Percentiles rank a stretch among this genome's conserved stretches.
These are phyloP conservation scores for Aurelia sp. DNA, from an alignment of 30 jellyfish, hydroid and myxozoan species.

Conservation along the genomic window DNA sequence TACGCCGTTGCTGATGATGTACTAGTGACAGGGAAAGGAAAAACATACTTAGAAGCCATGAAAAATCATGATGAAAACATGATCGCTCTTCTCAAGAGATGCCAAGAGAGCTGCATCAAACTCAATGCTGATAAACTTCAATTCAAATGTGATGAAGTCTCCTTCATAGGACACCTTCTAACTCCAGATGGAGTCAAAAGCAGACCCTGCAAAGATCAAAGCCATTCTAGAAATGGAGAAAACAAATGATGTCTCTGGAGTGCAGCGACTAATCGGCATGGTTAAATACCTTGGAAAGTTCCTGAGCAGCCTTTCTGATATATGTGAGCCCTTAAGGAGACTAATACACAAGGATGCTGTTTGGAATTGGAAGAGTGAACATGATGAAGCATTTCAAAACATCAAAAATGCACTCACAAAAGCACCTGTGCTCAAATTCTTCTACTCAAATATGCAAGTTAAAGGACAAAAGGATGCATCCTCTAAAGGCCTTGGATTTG, in stretches of 20 bases:
- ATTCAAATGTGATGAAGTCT: constrained; percentile 1
- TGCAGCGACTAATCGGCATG: too few relatives aligned
- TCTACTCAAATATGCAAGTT: too few relatives aligned
- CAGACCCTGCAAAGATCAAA: constrained; percentile 1
- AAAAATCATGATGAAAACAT: constrained; percentile 20
- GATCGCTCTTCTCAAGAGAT: constrained; percentile 25
- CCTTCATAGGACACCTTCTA: constrained; percentile 34
- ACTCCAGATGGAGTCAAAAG: constrained; percentile 22
- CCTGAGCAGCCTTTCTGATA: too few relatives aligned
- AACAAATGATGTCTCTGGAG: too few relatives aligned
- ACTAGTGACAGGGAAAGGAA: not conserved
- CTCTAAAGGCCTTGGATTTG: too few relatives aligned
- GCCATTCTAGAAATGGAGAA: too few relatives aligned
- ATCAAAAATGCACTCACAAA: too few relatives aligned
- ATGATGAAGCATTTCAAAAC: too few relatives aligned
- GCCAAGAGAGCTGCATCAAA: constrained; percentile 7
- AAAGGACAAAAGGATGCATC: too few relatives aligned
- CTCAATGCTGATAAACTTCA: constrained; percentile 18
- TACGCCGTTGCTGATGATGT: constrained; percentile 42
- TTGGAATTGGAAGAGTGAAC: not conserved
- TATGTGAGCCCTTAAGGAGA: constrained; percentile 2
- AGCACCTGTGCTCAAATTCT: too few relatives aligned
- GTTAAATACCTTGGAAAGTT: too few relatives aligned
- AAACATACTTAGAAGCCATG: not conserved
- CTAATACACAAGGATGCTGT: constrained; percentile 11